Evolutionary conservation across 1,140 invertebrate species (phyloP), one percentile per base, ranked within the genome.

Genomic region (Eumaeus atala): DNA sequence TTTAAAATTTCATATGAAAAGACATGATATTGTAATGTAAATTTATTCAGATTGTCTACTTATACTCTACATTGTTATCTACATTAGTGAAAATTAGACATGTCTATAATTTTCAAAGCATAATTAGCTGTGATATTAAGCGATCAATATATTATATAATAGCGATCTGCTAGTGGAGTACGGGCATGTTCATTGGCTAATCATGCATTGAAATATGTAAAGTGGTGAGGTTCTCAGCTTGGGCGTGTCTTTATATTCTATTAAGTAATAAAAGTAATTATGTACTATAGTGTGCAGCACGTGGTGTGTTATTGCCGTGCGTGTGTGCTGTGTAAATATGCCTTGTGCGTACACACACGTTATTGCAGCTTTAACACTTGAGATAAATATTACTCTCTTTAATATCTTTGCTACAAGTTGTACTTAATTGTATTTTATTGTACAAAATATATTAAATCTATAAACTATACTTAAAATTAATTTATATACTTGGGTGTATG

Each of bases 361-460:
- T 78, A 75, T 84, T 84, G 79, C 81, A 85, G 81, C 84, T 87
- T 84, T 79, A 79, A 85, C 84, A 87, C 84, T 77, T 82, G 75
- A 77, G 74, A 82, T 84, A 86, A 84, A 85, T 87, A 88, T 87
- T 87, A 88, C 84, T 88, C 86, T 88, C 85, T 88, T 88, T 86
- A 87, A 88, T 88, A 88, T 87, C 87, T 89, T 89, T 87, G 87
- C 87, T 87, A 88, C 87, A 88, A 89, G 80, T 89, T 87, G 87
- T 88, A 88, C 87, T 89, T 88, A 88, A 88, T 86, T 87, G 86
- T 88, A 88, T 88, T 88, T 88, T 87, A 89, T 88, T 89, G 87
- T 89, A 89, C 86, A 88, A 88, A 88, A 88, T 88, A 87, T 88
- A 85, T 83, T 86, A 88, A 87, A 87, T 83, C 77, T 84, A 81